Conservation (phyloP, 2,797 vertebrate genomes). For the Lacerta bilineata region DNA sequence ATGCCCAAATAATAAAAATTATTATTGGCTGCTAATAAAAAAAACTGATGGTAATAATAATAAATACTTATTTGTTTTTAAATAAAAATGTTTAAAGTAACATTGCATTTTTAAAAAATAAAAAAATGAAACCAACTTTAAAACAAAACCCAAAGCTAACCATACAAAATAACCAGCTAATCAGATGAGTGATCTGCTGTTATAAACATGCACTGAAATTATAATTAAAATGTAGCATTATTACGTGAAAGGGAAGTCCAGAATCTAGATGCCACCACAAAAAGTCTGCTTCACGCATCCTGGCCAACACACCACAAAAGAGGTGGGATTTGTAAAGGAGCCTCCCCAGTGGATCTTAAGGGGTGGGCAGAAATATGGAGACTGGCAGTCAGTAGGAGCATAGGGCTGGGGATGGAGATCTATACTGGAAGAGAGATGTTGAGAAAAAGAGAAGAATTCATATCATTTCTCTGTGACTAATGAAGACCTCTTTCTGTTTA, state of each 20-base stretch:
- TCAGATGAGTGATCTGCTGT: too few relatives aligned
- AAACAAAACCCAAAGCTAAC: not conserved
- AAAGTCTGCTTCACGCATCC: not conserved
- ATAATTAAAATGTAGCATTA: not conserved
- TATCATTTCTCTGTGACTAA: not conserved
- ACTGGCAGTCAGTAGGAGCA: not conserved
- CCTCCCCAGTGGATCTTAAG: not conserved
- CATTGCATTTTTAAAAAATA: not conserved
- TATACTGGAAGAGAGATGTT: not conserved
- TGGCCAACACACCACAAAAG: not conserved
- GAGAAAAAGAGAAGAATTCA: not conserved
- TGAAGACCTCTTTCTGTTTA: not conserved
- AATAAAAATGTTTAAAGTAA: not conserved
- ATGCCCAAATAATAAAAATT: too few relatives aligned
- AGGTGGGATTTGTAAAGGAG: not conserved
- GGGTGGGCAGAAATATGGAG: too few relatives aligned
- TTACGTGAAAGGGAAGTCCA: too few relatives aligned
- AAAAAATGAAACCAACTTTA: not conserved
- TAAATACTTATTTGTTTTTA: too few relatives aligned
- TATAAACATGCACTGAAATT: not conserved
- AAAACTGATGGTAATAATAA: too few relatives aligned
- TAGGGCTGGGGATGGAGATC: too few relatives aligned
- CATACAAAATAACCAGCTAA: not conserved
- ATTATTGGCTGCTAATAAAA: not conserved
- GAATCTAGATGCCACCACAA: not conserved